Base-by-base conservation (phyloP, 2,888 invertebrate genomes). In the Bellardia pandia region DNA sequence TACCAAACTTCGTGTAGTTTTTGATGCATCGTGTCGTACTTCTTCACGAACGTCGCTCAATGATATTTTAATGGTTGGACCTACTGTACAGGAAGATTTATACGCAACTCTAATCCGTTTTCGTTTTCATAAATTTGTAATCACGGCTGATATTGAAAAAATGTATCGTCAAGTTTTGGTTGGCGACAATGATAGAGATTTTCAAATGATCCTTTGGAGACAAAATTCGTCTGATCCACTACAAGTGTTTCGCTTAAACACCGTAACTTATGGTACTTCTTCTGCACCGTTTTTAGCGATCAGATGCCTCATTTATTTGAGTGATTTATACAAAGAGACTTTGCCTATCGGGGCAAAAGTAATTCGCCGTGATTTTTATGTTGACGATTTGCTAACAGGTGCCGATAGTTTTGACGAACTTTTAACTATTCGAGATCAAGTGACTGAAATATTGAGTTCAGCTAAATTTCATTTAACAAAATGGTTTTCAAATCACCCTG, bases 41-140 rank as follows among this genome's bases (percentile, higher is more conserved):
- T 85, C 71, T 51, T 56, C 77, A 42, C 74, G 79, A 42, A 9
- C 58, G 5, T 71, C 82, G 2, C 69, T 88, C 53, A 88, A 88
- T 76, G 85, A 88, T 13, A 76, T 80, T 1, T 66, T 87, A 8
- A 85, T 85, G 74, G 69, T 86, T 62, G 33, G 51, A 9, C 69
- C 51, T n/a, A 69, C 68, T 9, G n/a, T 37, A 3, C 51, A 45
- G 16, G 33, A 60, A n/a, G 62, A 48, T 4, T 16, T 68, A 11
- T 16, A 64, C 53, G 9, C 42, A 45, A 60, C 33, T 60, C 51
- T 53, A 2, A 30, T 62, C 16, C 40, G 53, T 56, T 56, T n/a
- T n/a, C n/a, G n/a, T n/a, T n/a, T 58, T n/a, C 56, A 72, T n/a
- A 72, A 58, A 58, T 72, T 42, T 13, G 72, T 42, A 14, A 56